phyloP scores from a whole-genome alignment of 2,113 vertebrate genomes.

The Atherinomorus stipes region DNA sequence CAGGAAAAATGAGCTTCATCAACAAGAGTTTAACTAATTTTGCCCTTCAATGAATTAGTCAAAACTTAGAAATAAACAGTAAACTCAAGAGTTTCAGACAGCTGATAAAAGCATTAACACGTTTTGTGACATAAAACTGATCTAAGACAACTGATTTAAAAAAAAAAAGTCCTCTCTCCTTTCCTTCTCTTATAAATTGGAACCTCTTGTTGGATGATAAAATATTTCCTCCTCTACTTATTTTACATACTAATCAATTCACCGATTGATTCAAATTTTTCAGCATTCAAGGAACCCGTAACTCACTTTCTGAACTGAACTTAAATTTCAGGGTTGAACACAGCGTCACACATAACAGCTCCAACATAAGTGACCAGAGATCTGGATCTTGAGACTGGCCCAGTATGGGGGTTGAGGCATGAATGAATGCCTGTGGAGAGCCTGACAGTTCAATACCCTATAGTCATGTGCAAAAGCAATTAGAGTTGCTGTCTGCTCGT shows the following conservation, averaged over 20 bases:
- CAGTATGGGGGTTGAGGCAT: slow-evolving; percentile 31
- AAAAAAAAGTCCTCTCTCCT: background rate
- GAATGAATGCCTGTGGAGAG: slow-evolving; percentile 11
- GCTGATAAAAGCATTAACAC: no score
- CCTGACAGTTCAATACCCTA: slow-evolving; percentile 8
- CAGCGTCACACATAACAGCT: slow-evolving; percentile 22
- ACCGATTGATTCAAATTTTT: no score
- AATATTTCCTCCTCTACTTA: no score
- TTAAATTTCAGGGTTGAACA: background rate
- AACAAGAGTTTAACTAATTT: no score
- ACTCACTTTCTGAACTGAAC: slow-evolving; percentile 3
- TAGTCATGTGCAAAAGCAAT: slow-evolving; percentile 69
- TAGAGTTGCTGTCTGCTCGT: slow-evolving; percentile 40
- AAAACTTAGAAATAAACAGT: no score
- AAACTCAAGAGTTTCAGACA: no score
- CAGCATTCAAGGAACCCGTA: no score
- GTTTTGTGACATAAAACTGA: background rate
- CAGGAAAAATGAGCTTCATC: no score
- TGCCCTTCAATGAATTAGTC: no score
- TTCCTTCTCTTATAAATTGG: background rate
- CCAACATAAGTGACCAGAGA: slow-evolving; percentile 4
- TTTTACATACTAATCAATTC: no score
- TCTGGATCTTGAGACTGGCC: slow-evolving; percentile 28
- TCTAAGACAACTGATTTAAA: background rate
- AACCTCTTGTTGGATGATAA: no score